Evolutionary conservation across 2,888 invertebrate genomes (phyloP), one percentile per base, ranked within the genome.

Genomic region (Molorchus minor): DNA sequence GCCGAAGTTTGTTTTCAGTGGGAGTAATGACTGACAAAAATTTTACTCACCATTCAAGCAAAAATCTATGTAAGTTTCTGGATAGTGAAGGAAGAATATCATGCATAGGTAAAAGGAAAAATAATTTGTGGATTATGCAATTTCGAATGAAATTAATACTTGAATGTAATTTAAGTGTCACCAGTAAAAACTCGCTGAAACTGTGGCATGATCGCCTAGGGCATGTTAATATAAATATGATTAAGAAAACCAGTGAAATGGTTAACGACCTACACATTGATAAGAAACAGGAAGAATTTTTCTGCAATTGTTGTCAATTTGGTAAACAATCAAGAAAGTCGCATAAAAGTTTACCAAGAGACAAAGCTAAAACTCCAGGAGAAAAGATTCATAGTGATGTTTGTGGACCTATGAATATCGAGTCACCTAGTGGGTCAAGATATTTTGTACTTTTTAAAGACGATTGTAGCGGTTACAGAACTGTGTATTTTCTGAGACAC

Each of bases 121-220:
- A 36, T 15, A 36, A 36, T 36, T 36, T 36, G 8, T 25, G 29
- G 36, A 7, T 36, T 36, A 36, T 43, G 43, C 16, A 43, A 13
- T 43, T 43, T 12, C n/a, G 15, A 17, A 13, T 43, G 12, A 43
- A 43, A 25, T 12, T 2, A 1, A n/a, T n/a, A 16, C 43, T 15
- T 13, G 21, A 44, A 38, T n/a, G 33, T 16, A 54, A 54, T 35
- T 20, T 16, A 25, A n/a, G n/a, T n/a, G n/a, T n/a, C n/a, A 16
- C n/a, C 19, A 19, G 36, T 21, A 17, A 30, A 15, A 13, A 46
- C 30, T 56, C 59, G 16, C 13, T 64, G 10, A 65, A 58, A 36
- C 44, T 56, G 5, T 71, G 69, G 69, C 70, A 72, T 59, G 62
- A 71, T 16, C 33, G 70, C 15, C 62, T 72, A 10, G 68, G 68